These are phyloP conservation scores for Alcedo atthis DNA, from an alignment of 2,797 vertebrate genomes.

Conservation along the genomic window DNA sequence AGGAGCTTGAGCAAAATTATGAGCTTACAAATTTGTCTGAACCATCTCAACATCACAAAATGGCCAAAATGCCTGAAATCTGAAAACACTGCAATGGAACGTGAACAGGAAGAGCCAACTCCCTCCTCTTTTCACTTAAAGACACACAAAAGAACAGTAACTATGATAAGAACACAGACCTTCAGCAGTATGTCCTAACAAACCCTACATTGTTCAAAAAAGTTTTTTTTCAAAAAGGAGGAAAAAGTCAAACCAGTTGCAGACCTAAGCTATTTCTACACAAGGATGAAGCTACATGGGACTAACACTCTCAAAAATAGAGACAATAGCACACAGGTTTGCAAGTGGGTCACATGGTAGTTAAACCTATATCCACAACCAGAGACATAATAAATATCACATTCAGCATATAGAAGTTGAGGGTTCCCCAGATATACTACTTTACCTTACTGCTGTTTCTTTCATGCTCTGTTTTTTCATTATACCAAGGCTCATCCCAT, in stretches of 20 bases:
- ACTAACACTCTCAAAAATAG: neutral
- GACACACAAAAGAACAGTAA: neutral
- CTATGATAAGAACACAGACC: neutral
- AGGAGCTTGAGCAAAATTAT: neutral
- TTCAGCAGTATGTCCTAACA: neutral
- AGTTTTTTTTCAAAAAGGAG: neutral
- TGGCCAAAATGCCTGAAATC: neutral
- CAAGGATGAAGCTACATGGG: neutral
- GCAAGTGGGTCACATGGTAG: neutral
- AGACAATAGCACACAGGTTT: neutral
- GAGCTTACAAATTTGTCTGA: neutral
- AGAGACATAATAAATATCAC: neutral
- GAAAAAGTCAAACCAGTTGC: neutral
- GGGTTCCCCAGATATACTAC: neutral
- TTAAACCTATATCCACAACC: neutral
- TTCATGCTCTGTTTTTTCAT: conserved; percentile 92
- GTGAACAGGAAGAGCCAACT: neutral
- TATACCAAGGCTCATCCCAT: conserved; percentile 96
- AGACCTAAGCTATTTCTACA: neutral
- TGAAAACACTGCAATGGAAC: neutral
- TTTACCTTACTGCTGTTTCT: conserved; percentile 95
- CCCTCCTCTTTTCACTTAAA: neutral
- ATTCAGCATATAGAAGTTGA: neutral
- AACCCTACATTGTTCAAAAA: neutral
- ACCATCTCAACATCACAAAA: neutral